These are phyloP conservation scores for Diacarnus erythraeanus DNA, from an alignment of 37 sponge, comb jelly and placozoan genomes.

Conservation along the genomic window DNA sequence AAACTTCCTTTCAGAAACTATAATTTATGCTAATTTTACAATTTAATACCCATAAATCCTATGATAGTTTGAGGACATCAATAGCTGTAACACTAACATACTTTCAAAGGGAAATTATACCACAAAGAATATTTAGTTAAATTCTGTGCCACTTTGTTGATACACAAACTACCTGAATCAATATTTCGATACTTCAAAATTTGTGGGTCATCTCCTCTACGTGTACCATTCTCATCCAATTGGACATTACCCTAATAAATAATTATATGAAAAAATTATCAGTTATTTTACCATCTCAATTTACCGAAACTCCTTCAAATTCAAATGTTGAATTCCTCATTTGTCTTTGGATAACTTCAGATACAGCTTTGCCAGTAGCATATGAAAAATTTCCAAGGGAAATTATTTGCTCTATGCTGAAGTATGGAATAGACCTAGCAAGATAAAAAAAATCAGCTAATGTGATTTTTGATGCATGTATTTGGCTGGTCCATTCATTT, in stretches of 20 bases:
- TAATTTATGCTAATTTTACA: too few relatives aligned
- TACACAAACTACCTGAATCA: too few relatives aligned
- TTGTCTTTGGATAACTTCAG: not conserved
- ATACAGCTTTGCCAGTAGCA: not conserved
- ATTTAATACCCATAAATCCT: too few relatives aligned
- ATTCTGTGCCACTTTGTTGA: too few relatives aligned
- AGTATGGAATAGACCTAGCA: conserved; percentile 18
- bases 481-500: too few relatives aligned
- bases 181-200: conserved; percentile 41
- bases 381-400: conserved; percentile 8
- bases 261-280: not conserved
- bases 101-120: too few relatives aligned
- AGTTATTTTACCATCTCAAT: not conserved
- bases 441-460: not conserved
- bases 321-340: conserved; percentile 2
- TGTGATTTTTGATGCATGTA: too few relatives aligned
- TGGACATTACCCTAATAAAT: conserved; percentile 32
- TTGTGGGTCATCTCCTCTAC: not conserved
- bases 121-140: too few relatives aligned
- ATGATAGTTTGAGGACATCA: too few relatives aligned
- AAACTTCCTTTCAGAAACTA: too few relatives aligned
- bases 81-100: too few relatives aligned
- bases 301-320: conserved; percentile 47
- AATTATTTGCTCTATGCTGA: not conserved
- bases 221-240: conserved; percentile 46